phyloP scores from a whole-genome alignment of 1,140 invertebrate species.

The Lysiphlebus fabarum region DNA sequence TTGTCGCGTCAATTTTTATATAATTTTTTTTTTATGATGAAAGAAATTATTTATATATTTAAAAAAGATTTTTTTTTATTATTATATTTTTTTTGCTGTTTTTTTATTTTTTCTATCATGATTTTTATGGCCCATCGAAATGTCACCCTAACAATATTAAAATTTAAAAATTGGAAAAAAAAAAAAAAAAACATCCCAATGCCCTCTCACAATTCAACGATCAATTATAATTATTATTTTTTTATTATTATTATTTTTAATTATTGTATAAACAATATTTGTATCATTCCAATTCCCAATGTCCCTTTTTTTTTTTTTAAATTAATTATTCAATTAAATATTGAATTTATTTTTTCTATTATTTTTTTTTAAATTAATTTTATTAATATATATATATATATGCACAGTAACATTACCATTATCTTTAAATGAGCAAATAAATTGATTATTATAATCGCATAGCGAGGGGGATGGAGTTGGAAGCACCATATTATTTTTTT shows the following conservation, averaged over 20 bases:
- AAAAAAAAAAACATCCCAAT: slow-evolving; percentile 16
- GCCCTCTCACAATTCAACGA: slow-evolving; percentile 17
- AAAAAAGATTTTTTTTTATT: not conserved
- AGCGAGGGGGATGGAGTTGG: slow-evolving; percentile 27
- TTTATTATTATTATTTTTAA: not conserved
- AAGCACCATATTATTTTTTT: slow-evolving; percentile 18
- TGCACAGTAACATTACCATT: slow-evolving; percentile 37
- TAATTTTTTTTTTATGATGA: no score
- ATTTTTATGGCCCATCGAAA: slow-evolving; percentile 12
- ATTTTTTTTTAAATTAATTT: not conserved
- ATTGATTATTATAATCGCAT: slow-evolving; percentile 47
- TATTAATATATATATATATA: slow-evolving; percentile 25
- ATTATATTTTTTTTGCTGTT: no score
- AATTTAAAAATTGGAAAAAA: not conserved
- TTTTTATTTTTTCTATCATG: not conserved
- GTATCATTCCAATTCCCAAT: slow-evolving; percentile 5
- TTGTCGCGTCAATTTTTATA: slow-evolving; percentile 6
- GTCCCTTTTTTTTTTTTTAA: slow-evolving; percentile 6
- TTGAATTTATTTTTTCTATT: not conserved
- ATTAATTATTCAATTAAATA: not conserved
- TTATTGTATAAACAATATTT: slow-evolving; percentile 4
- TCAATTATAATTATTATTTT: slow-evolving; percentile 13
- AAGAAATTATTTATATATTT: not conserved
- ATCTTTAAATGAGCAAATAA: slow-evolving; percentile 51
- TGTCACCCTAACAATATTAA: not conserved